Percentiles rank a stretch among this genome's conserved stretches.
Evolutionary conservation across 2,113 vertebrate genomes (phyloP).

Genomic region (Macquaria australasica): DNA sequence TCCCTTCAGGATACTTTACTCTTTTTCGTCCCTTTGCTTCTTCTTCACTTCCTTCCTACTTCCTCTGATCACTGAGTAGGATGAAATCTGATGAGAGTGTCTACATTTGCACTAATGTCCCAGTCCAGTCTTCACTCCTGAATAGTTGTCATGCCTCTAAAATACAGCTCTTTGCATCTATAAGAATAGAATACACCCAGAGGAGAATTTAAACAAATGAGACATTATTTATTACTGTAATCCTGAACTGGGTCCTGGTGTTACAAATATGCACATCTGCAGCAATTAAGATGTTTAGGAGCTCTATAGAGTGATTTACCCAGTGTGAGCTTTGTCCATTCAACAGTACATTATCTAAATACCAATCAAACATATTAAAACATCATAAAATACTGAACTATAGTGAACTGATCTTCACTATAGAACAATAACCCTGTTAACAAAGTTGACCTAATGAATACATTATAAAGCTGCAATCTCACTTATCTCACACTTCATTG

Average conservation of each 20-base stretch:
- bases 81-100: conserved; percentile 38
- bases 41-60: conserved; percentile 32
- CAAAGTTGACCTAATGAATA: conserved; percentile 21
- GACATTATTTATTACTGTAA: conserved; percentile 35
- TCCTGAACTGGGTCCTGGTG: conserved; percentile 1
- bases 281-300: conserved; percentile 38
- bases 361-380: conserved; percentile 23
- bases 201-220: conserved; percentile 21
- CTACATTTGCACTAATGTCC: conserved; percentile 11
- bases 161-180: conserved; percentile 1
- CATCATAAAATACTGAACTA: conserved; percentile 39
- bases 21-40: conserved; percentile 3
- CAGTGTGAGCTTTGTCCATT: conserved; percentile 23
- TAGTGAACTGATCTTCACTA: neutral
- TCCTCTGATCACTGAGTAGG: conserved; percentile 43
- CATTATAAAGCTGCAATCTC: conserved; percentile 25
- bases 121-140: conserved; percentile 13
- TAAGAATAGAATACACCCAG: conserved; percentile 13
- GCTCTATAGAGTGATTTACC: conserved; percentile 32
- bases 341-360: conserved; percentile 11
- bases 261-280: conserved; percentile 18
- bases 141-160: neutral
- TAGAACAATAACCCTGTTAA: conserved; percentile 5
- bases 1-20: conserved; percentile 46
- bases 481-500: conserved; percentile 12